These are phyloP conservation scores for Temnopleurus reevesii DNA, from an alignment of 53 echinoderm and acorn worm genomes.

Conservation along the genomic window DNA sequence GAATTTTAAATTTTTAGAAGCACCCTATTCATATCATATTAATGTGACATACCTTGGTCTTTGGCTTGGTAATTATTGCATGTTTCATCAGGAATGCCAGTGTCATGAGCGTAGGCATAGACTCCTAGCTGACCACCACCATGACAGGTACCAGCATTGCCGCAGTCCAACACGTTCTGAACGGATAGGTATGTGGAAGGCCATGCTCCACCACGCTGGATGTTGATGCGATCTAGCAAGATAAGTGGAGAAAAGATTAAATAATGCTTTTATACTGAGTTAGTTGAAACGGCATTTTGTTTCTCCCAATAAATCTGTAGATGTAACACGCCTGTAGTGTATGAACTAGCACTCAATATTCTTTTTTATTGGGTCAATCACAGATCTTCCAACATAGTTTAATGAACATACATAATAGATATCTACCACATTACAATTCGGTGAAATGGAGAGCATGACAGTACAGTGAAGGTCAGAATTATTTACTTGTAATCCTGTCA, in stretches of 20 bases:
- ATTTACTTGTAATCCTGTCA: too few species aligned
- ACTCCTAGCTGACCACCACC: slow-evolving; percentile 82
- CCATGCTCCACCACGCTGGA: slow-evolving; percentile 86
- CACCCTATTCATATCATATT: not conserved
- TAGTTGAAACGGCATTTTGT: not conserved
- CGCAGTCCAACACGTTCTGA: slow-evolving; percentile 96
- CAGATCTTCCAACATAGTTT: too few species aligned
- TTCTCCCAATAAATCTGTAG: not conserved
- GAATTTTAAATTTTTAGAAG: too few species aligned
- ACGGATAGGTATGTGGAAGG: slow-evolving; percentile 90
- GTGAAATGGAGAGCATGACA: too few species aligned
- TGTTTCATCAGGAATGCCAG: slow-evolving; percentile 96
- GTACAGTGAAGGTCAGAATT: too few species aligned
- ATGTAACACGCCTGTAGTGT: not conserved
- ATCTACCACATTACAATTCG: too few species aligned
- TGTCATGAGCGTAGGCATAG: slow-evolving; percentile 79
- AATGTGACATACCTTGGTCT: slow-evolving; percentile 65
- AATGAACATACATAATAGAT: too few species aligned
- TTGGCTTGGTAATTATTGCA: slow-evolving; percentile 97
- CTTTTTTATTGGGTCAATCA: too few species aligned
- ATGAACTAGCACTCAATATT: not conserved
- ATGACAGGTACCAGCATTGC: slow-evolving; percentile 80
- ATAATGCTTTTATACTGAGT: not conserved
- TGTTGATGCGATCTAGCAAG: slow-evolving; percentile 77
- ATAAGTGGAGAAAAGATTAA: not conserved